Evolutionary conservation across 2,888 invertebrate species (phyloP).

Genomic region (Rotaria magnacalcarata): DNA sequence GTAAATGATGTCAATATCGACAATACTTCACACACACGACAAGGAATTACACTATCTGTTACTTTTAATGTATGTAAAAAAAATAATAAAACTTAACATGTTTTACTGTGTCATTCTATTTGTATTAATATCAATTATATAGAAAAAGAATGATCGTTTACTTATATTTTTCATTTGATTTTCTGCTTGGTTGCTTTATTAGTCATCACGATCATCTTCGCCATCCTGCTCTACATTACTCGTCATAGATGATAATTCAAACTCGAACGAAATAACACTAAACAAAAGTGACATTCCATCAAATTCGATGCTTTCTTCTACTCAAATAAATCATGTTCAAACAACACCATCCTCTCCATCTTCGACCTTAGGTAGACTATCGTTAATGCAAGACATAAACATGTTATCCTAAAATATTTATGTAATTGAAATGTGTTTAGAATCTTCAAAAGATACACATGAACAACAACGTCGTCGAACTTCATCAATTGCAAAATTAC

Average conservation of each 20-base stretch:
- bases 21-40: not conserved
- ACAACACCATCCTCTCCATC: not conserved
- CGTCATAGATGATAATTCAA: conserved; percentile 4
- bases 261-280: not conserved
- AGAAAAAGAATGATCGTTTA: not conserved
- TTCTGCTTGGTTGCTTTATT: not conserved
- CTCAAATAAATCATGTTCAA: not conserved
- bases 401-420: too few species aligned
- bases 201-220: not conserved
- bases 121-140: too few species aligned
- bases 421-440: not conserved
- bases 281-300: not conserved
- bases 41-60: not conserved
- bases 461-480: conserved; percentile 1
- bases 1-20: not conserved
- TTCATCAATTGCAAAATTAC: not conserved
- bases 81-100: too few species aligned
- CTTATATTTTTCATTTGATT: not conserved
- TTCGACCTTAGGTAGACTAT: not conserved
- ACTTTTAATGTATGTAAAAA: not conserved
- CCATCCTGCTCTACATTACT: not conserved
- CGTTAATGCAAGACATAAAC: not conserved
- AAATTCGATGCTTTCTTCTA: not conserved
- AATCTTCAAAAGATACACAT: not conserved
- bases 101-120: too few species aligned